Conservation (phyloP, 2,113 vertebrate genomes). For the Ailurus styani region DNA sequence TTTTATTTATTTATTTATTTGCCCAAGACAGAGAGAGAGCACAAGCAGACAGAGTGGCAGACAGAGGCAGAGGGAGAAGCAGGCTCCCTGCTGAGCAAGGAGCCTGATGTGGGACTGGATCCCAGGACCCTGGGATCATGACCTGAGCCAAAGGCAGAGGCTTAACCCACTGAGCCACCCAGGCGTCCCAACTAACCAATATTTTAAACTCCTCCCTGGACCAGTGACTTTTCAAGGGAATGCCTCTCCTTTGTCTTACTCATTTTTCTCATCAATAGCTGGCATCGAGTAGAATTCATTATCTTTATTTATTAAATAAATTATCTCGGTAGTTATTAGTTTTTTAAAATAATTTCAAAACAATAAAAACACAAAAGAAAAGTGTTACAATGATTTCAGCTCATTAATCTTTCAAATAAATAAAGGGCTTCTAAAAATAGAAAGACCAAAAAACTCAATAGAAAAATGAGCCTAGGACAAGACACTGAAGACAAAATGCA, state of each 20-base stretch:
- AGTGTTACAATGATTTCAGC: slow-evolving; percentile 9
- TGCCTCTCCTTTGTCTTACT: neutral
- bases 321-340: neutral
- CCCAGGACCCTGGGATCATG: too few species aligned
- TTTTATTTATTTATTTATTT: too few species aligned
- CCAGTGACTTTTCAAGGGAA: neutral
- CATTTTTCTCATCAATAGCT: neutral
- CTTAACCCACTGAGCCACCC: too few species aligned
- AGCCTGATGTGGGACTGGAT: too few species aligned
- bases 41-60: too few species aligned
- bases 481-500: neutral
- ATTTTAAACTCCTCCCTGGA: neutral
- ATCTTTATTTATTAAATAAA: neutral
- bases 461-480: neutral
- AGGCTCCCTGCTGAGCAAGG: too few species aligned
- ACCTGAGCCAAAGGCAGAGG: too few species aligned
- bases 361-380: neutral
- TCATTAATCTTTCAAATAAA: neutral
- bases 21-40: too few species aligned
- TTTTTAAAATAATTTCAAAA: slow-evolving; percentile 27
- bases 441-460: neutral
- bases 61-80: too few species aligned
- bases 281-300: neutral
- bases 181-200: too few species aligned
- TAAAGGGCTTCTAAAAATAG: neutral